Base-by-base conservation (phyloP, 2,797 vertebrate species). In the Loriculus beryllinus region DNA sequence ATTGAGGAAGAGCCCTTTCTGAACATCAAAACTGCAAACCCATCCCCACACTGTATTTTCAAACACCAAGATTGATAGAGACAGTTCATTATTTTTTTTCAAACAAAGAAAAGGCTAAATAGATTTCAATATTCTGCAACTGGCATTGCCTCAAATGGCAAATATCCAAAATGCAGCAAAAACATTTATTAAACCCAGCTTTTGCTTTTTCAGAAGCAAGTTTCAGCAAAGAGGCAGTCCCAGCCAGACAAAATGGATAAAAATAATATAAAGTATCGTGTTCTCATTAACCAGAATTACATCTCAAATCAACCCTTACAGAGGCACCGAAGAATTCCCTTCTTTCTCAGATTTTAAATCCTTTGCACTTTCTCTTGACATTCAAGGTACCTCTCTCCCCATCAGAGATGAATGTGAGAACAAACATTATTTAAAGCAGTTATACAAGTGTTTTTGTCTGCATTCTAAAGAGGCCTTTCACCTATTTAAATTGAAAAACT, bases 401-500 rank as follows among this genome's bases (percentile, higher is more conserved):
- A 77, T 6, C 2, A 14, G 74, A 82, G 63, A 77, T 17, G 85
- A 82, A 90, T 22, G 68, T 74, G 86, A 93, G 70, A 79, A 48
- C 48, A 92, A 90, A 39, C 40, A 51, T 70, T 56, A 77, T 48
- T 91, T 91, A 35, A 81, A 88, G 52, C 45, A 84, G 47, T 49
- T 67, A 26, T 31, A 90, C 37, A 94, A 84, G 48, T 88, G 74
- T 21, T 94, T 86, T 62, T 57, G 51, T 19, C 88, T 77, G n/a
- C 33, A 64, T 71, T n/a, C 2, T 6, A 82, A 91, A 48, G 67
- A 72, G 67, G 12, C 42, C 68, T 95, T 93, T 88, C 88, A 92
- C 88, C 86, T 87, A 87, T 60, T 88, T n/a, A 90, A 88, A 92
- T 28, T 67, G 71, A 70, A 95, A 94, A 92, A 77, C 19, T 80